Base-by-base conservation (phyloP, 2,888 invertebrate genomes). In the Sesia bembeciformis region DNA sequence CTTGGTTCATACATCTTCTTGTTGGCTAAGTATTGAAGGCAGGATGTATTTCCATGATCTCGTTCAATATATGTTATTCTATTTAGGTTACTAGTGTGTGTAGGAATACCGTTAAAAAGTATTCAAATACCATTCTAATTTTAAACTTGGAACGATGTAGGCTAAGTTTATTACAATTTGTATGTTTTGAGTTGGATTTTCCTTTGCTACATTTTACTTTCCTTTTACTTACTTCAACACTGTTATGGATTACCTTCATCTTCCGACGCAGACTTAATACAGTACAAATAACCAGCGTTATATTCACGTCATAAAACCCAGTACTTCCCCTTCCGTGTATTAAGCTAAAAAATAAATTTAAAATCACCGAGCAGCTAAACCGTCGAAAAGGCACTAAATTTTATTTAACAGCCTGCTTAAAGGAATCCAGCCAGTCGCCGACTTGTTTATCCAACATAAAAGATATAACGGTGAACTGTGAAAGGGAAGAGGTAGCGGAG, bases 401-500 rank as follows among this genome's bases (percentile, higher is more conserved):
- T 75, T 70, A 74, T 73, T 71, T 75, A 74, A 75, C 66, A 69
- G 67, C 66, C 62, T 61, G 67, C 70, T 72, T 69, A 64, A 66
- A 68, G 69, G 67, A 70, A 69, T 64, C 64, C 61, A 63, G 60
- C 59, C 61, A 64, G 58, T 58, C 62, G 61, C 60, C 63, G 68
- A 70, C 70, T 72, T 75, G 76, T 76, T 75, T 74, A 73, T 72
- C 69, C 65, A 57, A 65, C 71, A 73, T 73, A 71, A 71, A 67
- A 68, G 66, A 65, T 54, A 58, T 62, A 51, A 58, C 55, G 64
- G 66, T 53, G 59, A 63, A 61, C 67, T 50, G 66, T 66, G 58
- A 63, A 49, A 57, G 65, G 67, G 63, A 62, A 51, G 38, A 51
- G 54, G 51, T 41, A 54, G 40, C 51, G n/a, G 51, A 40, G 23